Evolutionary conservation across 2,888 invertebrate species (phyloP), one percentile per base, ranked within the genome.

Genomic region (Romanomermis culicivorax): DNA sequence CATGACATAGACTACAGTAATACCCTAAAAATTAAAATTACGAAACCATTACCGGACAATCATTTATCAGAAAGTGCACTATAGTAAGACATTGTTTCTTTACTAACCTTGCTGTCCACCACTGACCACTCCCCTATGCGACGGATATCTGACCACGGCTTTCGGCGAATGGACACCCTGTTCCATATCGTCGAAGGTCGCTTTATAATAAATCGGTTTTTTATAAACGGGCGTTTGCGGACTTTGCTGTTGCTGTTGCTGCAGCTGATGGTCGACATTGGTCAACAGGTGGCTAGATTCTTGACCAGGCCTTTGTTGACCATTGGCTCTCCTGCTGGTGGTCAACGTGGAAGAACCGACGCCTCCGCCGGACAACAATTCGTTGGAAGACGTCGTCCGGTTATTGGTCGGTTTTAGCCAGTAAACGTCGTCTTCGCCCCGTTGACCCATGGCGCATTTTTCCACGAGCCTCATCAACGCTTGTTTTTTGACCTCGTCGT

Each of bases 381-480:
- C n/a, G n/a, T n/a, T n/a, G n/a, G n/a, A n/a, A n/a, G n/a, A n/a
- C n/a, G n/a, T n/a, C n/a, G n/a, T n/a, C n/a, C n/a, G n/a, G 4
- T 2, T 20, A 2, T 24, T 3, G 20, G 63, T 63, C 1, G 64
- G 62, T 56, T 64, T 64, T 29, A 67, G 60, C 68, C 68, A 68
- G 60, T 65, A 69, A 51, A 64, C 64, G 57, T 68, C 69, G 55
- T 65, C 67, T 52, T 63, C 66, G n/a, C n/a, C n/a, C 4, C 56
- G 50, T 14, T 42, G 48, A n/a, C 60, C 60, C 29, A 61, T 56
- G 29, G 60, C 59, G 52, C 60, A 61, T 47, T 60, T 61, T 29
- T 64, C 62, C 11, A 61, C 61, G 1, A 60, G 57, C 17, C 61
- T 60, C 2, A 64, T 58, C 2, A 64, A 58, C 1, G 61, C 59